Conservation (phyloP, 2,113 vertebrate species). For the Xiphorhynchus elegans region DNA sequence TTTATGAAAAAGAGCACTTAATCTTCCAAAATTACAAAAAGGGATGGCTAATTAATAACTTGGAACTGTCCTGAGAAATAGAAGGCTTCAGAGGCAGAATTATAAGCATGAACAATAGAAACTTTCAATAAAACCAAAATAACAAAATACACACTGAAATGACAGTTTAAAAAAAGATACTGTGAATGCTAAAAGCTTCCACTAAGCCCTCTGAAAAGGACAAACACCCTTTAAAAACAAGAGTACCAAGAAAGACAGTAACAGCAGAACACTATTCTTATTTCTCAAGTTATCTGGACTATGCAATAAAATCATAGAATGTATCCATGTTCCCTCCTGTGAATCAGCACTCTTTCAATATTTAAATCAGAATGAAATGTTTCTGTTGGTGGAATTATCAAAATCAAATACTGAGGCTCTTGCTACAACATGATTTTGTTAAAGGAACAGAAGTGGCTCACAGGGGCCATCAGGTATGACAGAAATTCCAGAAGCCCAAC, state of each 20-base stretch:
- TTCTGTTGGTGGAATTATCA: no score
- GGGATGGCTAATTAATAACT: neutral
- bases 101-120: neutral
- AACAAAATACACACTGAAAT: neutral
- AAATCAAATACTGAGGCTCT: neutral
- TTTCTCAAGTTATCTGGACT: neutral
- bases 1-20: neutral
- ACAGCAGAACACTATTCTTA: neutral
- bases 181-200: neutral
- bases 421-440: neutral
- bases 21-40: neutral
- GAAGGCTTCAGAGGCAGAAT: neutral
- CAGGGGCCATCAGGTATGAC: neutral
- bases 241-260: neutral
- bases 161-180: neutral
- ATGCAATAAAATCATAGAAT: neutral
- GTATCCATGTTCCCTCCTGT: neutral
- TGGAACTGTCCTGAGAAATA: neutral
- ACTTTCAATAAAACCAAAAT: neutral
- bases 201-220: neutral
- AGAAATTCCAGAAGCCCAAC: neutral
- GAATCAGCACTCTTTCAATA: neutral
- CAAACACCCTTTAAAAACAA: neutral
- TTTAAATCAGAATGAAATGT: neutral
- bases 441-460: neutral